These are phyloP conservation scores for Tetranychus piercei DNA, from an alignment of 2,888 invertebrate species.

Conservation along the genomic window DNA sequence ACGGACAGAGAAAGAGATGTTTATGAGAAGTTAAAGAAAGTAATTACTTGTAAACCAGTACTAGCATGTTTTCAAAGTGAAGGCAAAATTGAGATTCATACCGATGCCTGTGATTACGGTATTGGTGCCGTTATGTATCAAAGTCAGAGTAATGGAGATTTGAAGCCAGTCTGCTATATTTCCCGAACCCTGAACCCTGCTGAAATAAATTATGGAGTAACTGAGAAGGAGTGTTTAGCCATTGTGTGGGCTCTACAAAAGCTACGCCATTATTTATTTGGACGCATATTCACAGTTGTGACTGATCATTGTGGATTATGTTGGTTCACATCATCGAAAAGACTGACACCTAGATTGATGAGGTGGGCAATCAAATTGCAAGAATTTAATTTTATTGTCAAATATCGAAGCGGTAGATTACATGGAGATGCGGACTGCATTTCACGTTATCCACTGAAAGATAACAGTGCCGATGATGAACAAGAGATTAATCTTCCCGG, in stretches of 20 bases:
- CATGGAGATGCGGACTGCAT: slow-evolving; percentile 9
- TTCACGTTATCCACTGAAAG: background rate
- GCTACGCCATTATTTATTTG: slow-evolving; percentile 15
- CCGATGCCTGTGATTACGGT: slow-evolving; percentile 12
- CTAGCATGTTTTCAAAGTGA: background rate
- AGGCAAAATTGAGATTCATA: slow-evolving; percentile 1
- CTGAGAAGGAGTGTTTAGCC: slow-evolving; percentile 14
- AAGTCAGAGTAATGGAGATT: background rate
- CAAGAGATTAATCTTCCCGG: background rate
- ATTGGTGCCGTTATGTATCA: background rate
- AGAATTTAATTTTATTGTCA: background rate
- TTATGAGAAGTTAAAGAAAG: background rate
- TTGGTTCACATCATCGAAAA: slow-evolving; percentile 1
- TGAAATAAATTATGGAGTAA: slow-evolving; percentile 10
- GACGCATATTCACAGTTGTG: background rate
- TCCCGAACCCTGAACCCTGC: background rate
- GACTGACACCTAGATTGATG: background rate
- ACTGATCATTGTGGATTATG: slow-evolving; percentile 14
- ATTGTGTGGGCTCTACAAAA: slow-evolving; percentile 6
- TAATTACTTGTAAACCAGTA: background rate
- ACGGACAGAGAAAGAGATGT: background rate
- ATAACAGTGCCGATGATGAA: background rate
- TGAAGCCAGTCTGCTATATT: background rate
- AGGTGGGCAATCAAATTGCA: background rate
- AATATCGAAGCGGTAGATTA: background rate